A percentile compares a stretch with the other conserved stretches of the same genome.
phyloP scores from a whole-genome alignment of 2,797 vertebrate genomes.

The Liasis olivaceus region DNA sequence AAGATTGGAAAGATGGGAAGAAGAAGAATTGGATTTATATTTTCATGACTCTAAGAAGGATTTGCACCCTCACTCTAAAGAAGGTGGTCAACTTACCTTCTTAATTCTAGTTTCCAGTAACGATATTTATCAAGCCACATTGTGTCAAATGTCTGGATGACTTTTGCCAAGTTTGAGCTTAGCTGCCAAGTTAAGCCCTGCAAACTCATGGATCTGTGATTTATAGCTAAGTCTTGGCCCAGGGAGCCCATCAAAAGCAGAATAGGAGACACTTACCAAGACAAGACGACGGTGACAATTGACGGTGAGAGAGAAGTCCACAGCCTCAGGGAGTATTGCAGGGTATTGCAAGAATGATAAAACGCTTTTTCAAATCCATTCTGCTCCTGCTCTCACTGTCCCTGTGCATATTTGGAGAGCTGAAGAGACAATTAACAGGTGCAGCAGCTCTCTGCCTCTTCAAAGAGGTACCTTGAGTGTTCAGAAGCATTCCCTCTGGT shows the following conservation, averaged over 20 bases:
- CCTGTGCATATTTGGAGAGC: conserved; percentile 52
- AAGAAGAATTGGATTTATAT: not conserved
- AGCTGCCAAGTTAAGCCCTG: not conserved
- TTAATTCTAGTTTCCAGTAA: not conserved
- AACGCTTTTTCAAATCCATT: conserved; percentile 51
- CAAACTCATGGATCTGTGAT: not conserved
- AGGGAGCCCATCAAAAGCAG: not conserved
- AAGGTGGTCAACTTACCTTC: not conserved
- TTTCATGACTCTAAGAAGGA: not conserved
- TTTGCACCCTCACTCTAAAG: not conserved
- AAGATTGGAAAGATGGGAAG: not conserved
- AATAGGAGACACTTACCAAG: not conserved
- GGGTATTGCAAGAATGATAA: conserved; percentile 36
- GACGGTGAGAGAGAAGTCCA: not conserved
- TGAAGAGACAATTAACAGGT: conserved; percentile 65
- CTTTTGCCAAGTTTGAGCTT: not conserved
- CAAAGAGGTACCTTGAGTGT: conserved; percentile 61
- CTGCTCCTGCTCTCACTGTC: conserved; percentile 45
- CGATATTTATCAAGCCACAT: not conserved
- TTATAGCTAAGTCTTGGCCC: not conserved
- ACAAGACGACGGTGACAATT: not conserved
- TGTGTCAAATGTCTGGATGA: not conserved
- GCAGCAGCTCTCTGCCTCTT: conserved; percentile 59
- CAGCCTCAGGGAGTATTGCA: not conserved
- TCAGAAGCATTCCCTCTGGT: conserved; percentile 62